phyloP scores from a whole-genome alignment of 2,797 vertebrate genomes.

The Semotilus atromaculatus region DNA sequence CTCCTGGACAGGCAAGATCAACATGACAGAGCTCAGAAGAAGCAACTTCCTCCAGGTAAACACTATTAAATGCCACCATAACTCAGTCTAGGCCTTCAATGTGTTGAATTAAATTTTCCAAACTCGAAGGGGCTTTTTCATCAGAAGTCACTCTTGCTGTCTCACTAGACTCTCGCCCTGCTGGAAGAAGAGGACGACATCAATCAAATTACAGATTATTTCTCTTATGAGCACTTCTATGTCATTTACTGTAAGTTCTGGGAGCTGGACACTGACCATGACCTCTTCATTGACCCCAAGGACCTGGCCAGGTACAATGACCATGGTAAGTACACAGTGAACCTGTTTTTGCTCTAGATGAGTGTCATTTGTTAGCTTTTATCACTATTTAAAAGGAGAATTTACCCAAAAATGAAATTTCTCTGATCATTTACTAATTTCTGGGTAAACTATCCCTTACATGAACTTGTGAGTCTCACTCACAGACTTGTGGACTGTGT shows the following conservation, averaged over 20 bases:
- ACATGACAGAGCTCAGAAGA: conserved; percentile 91
- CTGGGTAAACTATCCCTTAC: neutral
- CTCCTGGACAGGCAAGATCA: conserved; percentile 95
- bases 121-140: neutral
- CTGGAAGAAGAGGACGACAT: conserved; percentile 99
- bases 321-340: conserved; percentile 82
- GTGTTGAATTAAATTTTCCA: neutral
- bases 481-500: neutral
- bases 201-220: conserved; percentile 99
- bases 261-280: conserved; percentile 98
- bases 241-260: conserved; percentile 99
- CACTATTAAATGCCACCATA: conserved; percentile 38
- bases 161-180: conserved; percentile 89
- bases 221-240: conserved; percentile 99
- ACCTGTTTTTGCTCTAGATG: neutral
- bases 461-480: neutral
- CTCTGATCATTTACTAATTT: neutral
- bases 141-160: neutral
- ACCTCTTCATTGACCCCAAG: conserved; percentile 95
- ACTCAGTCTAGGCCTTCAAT: neutral
- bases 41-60: conserved; percentile 97
- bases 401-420: neutral
- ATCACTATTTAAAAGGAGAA: neutral
- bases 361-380: neutral
- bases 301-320: conserved; percentile 96